phyloP scores from a whole-genome alignment of 2,888 invertebrate species.

The Pinctada fucata region DNA sequence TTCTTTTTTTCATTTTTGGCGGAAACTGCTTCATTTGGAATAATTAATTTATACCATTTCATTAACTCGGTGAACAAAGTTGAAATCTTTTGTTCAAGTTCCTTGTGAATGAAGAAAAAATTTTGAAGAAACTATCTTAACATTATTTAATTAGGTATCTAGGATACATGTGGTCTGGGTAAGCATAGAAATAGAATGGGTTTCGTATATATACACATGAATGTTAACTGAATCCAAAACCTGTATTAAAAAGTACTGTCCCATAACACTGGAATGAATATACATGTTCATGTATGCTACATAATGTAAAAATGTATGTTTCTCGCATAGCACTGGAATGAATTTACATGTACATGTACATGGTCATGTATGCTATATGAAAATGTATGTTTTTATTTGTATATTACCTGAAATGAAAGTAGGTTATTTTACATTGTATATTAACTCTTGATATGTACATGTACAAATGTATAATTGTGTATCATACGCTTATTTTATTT shows the following conservation, averaged over 20 bases:
- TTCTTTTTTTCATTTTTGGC: neutral
- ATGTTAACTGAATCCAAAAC: neutral
- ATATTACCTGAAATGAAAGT: no score
- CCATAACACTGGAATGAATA: neutral
- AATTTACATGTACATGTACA: no score
- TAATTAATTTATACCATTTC: neutral
- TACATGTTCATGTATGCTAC: neutral
- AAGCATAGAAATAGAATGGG: neutral
- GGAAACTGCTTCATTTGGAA: neutral
- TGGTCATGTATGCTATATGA: no score
- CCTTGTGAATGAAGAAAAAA: no score
- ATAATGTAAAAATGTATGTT: neutral
- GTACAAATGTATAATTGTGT: no score
- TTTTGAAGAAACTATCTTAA: no score
- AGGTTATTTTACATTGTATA: no score
- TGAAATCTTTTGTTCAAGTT: no score
- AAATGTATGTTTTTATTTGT: no score
- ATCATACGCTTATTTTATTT: no score
- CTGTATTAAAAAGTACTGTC: neutral
- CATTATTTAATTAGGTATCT: neutral
- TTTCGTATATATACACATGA: neutral
- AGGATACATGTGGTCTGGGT: slow-evolving; percentile 10
- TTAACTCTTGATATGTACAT: no score
- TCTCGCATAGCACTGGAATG: neutral
- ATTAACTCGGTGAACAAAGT: no score